phyloP scores from a whole-genome alignment of 2,113 vertebrate genomes.

The Falcunculus frontatus region DNA sequence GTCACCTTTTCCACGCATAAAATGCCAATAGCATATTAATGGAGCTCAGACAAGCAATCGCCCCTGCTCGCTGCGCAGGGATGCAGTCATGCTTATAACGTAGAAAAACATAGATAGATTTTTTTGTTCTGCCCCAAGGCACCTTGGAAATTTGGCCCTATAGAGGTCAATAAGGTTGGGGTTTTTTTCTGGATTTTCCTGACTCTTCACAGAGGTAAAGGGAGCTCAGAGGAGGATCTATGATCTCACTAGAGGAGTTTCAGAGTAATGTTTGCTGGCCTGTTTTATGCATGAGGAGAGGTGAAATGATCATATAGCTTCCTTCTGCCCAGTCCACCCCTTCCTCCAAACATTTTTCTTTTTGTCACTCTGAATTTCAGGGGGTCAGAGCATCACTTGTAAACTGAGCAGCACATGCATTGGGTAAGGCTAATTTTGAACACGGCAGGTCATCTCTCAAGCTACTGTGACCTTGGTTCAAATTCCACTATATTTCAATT shows the following conservation, averaged over 20 bases:
- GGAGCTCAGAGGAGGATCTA: not conserved
- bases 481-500: constrained; percentile 42
- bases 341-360: not conserved
- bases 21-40: not conserved
- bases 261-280: not conserved
- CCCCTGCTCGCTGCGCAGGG: not conserved
- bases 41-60: not conserved
- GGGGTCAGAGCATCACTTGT: not conserved
- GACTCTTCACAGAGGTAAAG: not conserved
- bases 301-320: not conserved
- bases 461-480: not conserved
- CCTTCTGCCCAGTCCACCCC: not conserved
- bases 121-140: not conserved
- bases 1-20: not conserved
- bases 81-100: not conserved
- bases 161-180: not conserved
- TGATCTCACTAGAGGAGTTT: not conserved
- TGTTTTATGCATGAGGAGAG: not conserved
- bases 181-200: not conserved
- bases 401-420: not conserved
- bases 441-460: not conserved
- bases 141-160: not conserved
- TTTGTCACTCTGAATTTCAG: not conserved
- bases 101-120: not conserved
- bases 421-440: not conserved